Evolutionary conservation across 35 echinoderm and acorn worm genomes (phyloP).

Genomic region (Acanthaster planci): DNA sequence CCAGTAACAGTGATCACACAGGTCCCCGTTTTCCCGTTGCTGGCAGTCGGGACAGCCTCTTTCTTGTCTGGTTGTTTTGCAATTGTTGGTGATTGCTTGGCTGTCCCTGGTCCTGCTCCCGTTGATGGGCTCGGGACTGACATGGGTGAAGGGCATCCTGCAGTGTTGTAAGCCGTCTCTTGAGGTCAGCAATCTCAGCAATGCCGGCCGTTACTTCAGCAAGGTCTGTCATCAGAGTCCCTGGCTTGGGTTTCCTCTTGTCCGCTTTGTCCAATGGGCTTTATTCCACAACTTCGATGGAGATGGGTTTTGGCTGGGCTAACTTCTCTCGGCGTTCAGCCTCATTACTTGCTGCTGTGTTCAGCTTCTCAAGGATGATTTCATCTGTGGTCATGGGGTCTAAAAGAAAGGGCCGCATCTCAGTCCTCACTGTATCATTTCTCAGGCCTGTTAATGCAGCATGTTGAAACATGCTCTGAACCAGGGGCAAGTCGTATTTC

Average conservation of each 20-base stretch:
- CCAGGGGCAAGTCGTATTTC: background rate
- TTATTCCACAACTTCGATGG: too few relatives aligned
- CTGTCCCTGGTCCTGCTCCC: background rate
- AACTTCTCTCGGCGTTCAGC: background rate
- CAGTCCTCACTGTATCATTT: background rate
- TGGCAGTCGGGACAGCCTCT: conserved; percentile 42
- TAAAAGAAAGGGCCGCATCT: background rate
- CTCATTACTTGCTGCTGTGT: conserved; percentile 18
- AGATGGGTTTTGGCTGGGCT: too few relatives aligned
- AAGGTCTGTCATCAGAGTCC: conserved; percentile 18
- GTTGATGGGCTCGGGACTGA: background rate
- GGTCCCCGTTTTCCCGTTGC: conserved; percentile 1
- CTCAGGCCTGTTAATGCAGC: background rate
- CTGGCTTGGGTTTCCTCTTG: too few relatives aligned
- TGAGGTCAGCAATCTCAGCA: background rate
- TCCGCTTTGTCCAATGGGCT: too few relatives aligned
- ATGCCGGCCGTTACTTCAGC: conserved; percentile 7
- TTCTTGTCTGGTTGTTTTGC: background rate
- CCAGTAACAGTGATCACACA: conserved; percentile 42
- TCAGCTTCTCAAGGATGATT: conserved; percentile 21
- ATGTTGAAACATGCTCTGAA: conserved; percentile 1
- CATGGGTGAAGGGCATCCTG: background rate
- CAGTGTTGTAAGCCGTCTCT: background rate
- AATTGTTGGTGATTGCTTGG: too few relatives aligned
- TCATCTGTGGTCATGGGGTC: too few relatives aligned